Base-by-base conservation (phyloP, 2,797 vertebrate genomes). In the Heliangelus exortis region DNA sequence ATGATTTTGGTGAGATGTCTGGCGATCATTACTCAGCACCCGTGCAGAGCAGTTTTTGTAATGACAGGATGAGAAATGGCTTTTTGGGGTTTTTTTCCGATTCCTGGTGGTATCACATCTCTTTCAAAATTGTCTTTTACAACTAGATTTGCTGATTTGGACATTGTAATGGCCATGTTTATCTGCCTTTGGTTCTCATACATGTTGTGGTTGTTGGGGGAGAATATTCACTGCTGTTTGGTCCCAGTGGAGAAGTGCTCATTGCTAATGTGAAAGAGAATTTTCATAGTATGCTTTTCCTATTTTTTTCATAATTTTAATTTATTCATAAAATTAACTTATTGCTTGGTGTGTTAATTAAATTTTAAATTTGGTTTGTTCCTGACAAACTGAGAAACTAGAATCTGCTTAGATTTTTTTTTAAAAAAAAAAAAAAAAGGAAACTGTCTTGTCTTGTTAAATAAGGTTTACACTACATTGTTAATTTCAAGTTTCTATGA, bases 241-340 rank as follows among this genome's bases (percentile, higher is more conserved):
- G 12, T 84, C 48, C 33, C 41, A 16, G 12, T 29, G 53, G 48
- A 67, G 67, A 29, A 67, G 6, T 43, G 33, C 22, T 82, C 36
- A 43, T 57, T 67, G 63, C 25, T 89, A 71, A 59, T n/a, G 28
- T 26, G 69, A 29, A 77, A 82, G 26, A 34, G 58, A 91, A 34
- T 9, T 18, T 66, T 90, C 3, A 2, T 59, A 33, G 55, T 34
- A 69, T 59, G 6, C 47, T 78, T 18, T 22, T 26, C 26, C 34
- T 18, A 25, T 12, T 65, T 13, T 47, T 72, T 76, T 75, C 22
- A 9, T 41, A 33, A 39, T 84, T 89, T 91, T 95, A 53, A 84
- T 78, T 81, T 88, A 61, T 79, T 87, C 6, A 63, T 82, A 58
- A 89, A 95, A 90, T 76, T 50, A 89, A 74, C 12, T 76, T 85